These are phyloP conservation scores for Cossypha caffra DNA, from an alignment of 2,797 vertebrate species.

Conservation along the genomic window DNA sequence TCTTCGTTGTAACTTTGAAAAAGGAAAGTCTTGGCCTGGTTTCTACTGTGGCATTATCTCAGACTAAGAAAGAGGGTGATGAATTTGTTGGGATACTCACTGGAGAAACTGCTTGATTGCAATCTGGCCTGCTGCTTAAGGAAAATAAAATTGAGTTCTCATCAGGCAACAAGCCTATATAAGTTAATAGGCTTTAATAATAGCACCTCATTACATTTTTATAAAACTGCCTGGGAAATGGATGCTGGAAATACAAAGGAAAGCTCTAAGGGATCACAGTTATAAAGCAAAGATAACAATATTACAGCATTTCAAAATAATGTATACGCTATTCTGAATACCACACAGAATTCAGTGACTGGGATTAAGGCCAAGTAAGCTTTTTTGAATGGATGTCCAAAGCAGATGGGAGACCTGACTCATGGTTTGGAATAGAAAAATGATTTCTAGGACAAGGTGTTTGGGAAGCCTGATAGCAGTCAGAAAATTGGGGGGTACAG, in stretches of 20 bases:
- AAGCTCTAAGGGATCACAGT: conserved; percentile 58
- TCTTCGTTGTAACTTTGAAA: background rate
- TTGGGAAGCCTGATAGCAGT: conserved; percentile 37
- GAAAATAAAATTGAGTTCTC: conserved; percentile 70
- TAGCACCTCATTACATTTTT: conserved; percentile 70
- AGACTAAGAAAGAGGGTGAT: conserved; percentile 52
- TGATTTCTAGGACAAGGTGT: conserved; percentile 43
- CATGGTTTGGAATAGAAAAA: conserved; percentile 45
- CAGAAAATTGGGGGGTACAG: conserved; percentile 3
- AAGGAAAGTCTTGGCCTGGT: conserved; percentile 9
- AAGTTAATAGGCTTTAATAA: conserved; percentile 72
- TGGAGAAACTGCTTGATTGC: conserved; percentile 66
- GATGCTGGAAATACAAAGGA: conserved; percentile 53
- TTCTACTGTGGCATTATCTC: conserved; percentile 54
- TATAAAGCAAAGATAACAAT: conserved; percentile 68
- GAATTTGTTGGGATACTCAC: conserved; percentile 56
- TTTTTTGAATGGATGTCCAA: conserved; percentile 57
- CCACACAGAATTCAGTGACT: conserved; percentile 47
- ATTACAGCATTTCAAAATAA: conserved; percentile 69
- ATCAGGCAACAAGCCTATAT: conserved; percentile 57
- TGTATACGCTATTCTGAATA: conserved; percentile 1
- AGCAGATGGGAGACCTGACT: conserved; percentile 56
- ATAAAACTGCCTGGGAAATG: conserved; percentile 66
- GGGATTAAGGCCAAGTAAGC: conserved; percentile 44
- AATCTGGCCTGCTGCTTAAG: conserved; percentile 66